These are phyloP conservation scores for Hippocampus zosterae DNA, from an alignment of 2,113 vertebrate genomes.

Conservation along the genomic window DNA sequence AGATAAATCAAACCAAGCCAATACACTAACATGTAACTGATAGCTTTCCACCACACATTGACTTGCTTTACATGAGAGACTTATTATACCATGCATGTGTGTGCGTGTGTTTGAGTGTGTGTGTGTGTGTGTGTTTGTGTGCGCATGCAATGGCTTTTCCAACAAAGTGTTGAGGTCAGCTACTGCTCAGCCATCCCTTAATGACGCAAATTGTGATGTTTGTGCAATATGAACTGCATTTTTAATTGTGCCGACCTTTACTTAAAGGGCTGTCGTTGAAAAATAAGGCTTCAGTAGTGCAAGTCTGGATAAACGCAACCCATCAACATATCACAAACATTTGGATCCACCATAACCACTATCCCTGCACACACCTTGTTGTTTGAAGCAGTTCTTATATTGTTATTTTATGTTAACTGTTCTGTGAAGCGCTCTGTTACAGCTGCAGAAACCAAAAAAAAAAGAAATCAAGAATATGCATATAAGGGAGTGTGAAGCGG, in stretches of 20 bases:
- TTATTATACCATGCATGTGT: not conserved
- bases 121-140: not conserved
- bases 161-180: constrained; percentile 60
- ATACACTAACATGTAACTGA: constrained; percentile 3
- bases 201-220: constrained; percentile 58
- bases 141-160: not conserved
- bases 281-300: constrained; percentile 22
- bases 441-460: too few relatives aligned
- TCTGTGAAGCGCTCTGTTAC: too few relatives aligned
- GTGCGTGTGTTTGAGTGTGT: not conserved
- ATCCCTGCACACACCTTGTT: too few relatives aligned
- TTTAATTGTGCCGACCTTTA: constrained; percentile 59
- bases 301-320: constrained; percentile 18
- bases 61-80: not conserved
- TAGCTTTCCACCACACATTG: not conserved
- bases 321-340: not conserved
- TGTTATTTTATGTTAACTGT: too few relatives aligned
- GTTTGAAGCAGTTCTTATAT: too few relatives aligned
- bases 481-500: too few relatives aligned
- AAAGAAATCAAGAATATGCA: too few relatives aligned
- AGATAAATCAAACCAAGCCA: not conserved
- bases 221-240: constrained; percentile 63
- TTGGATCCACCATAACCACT: not conserved
- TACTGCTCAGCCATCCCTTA: constrained; percentile 35
- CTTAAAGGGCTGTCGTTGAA: constrained; percentile 39